Percentiles rank a stretch among this genome's conserved stretches.
phyloP scores from a whole-genome alignment of 2,113 vertebrate genomes.

The Trinectes maculatus region DNA sequence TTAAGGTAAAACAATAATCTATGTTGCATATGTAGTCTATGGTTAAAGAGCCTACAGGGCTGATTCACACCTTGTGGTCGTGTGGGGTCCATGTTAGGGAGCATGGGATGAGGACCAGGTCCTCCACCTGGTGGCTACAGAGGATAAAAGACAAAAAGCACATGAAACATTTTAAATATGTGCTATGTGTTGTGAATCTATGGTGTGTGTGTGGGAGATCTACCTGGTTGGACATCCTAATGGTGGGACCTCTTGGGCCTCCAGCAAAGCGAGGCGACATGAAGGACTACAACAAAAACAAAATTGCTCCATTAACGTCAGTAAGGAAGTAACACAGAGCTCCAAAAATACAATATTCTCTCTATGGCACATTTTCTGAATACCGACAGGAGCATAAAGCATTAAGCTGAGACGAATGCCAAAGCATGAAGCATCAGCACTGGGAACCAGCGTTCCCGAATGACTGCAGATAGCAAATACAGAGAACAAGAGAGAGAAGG shows the following conservation, averaged over 20 bases:
- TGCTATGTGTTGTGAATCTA: neutral
- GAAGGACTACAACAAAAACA: slow-evolving; percentile 90
- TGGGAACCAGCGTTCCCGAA: slow-evolving; percentile 55
- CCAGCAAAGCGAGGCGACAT: slow-evolving; percentile 98
- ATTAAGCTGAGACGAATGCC: slow-evolving; percentile 63
- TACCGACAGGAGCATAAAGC: slow-evolving; percentile 48
- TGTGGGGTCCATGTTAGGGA: slow-evolving; percentile 98
- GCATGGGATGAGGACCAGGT: slow-evolving; percentile 95
- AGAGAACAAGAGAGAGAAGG: slow-evolving; percentile 20
- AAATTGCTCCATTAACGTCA: slow-evolving; percentile 10
- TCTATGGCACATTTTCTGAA: slow-evolving; percentile 13
- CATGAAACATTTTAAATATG: slow-evolving; percentile 13
- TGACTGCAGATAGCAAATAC: slow-evolving; percentile 54
- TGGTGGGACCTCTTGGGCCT: slow-evolving; percentile 93
- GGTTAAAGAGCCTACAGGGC: neutral
- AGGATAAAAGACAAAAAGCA: slow-evolving; percentile 8
- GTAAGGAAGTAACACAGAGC: neutral
- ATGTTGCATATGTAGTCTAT: neutral
- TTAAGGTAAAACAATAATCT: neutral
- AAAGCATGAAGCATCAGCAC: slow-evolving; percentile 72
- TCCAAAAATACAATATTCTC: neutral
- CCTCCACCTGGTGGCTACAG: slow-evolving; percentile 93
- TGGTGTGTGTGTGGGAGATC: neutral
- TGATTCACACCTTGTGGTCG: slow-evolving; percentile 91
- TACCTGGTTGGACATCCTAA: slow-evolving; percentile 99